Conservation (phyloP, 2,113 vertebrate genomes). For the Hypanus sabinus region DNA sequence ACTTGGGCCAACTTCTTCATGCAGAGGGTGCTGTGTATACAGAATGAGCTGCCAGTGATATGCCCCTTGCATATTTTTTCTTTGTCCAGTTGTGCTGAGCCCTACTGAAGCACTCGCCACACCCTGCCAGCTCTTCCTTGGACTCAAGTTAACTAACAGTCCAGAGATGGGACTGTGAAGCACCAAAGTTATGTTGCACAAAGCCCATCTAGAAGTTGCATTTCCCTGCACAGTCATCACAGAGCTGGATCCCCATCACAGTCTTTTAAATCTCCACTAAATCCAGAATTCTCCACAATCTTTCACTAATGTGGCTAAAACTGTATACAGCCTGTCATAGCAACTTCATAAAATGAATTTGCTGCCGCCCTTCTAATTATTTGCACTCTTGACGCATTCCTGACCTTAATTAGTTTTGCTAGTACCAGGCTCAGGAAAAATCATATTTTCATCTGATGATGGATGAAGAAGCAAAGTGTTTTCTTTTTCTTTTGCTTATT, state of each 20-base stretch:
- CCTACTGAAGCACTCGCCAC: neutral
- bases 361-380: neutral
- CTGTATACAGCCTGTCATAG: neutral
- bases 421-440: neutral
- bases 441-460: neutral
- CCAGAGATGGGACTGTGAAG: neutral
- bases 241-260: neutral
- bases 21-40: too few species aligned
- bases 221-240: neutral
- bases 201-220: neutral
- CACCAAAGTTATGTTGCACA: neutral
- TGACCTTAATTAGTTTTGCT: neutral
- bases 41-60: too few species aligned
- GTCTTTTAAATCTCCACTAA: neutral
- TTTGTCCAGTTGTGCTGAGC: neutral
- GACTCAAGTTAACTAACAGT: neutral
- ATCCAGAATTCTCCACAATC: neutral
- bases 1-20: too few species aligned
- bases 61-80: neutral
- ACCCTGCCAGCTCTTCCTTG: neutral
- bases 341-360: neutral
- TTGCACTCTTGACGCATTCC: neutral
- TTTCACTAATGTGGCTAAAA: neutral
- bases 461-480: constrained; percentile 8
- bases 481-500: constrained; percentile 22